phyloP scores from a whole-genome alignment of 2,113 vertebrate species.

The Parotia lawesii region DNA sequence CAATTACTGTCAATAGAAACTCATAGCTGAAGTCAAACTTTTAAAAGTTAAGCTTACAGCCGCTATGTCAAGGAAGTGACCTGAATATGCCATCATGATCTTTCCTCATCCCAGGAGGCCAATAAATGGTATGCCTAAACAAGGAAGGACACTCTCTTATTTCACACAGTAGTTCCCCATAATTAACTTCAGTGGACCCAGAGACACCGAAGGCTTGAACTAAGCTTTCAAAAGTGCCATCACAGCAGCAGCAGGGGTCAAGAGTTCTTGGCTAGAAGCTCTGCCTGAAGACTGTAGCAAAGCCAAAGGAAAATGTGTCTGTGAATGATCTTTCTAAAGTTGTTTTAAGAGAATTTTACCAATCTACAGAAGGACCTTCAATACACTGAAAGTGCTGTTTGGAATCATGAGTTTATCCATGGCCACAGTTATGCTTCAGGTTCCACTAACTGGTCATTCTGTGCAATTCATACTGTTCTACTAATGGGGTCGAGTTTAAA shows the following conservation, averaged over 20 bases:
- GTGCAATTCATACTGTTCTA: not conserved
- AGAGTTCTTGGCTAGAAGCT: not conserved
- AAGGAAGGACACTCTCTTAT: not conserved
- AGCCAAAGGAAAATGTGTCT: not conserved
- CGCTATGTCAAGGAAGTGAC: not conserved
- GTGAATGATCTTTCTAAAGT: not conserved
- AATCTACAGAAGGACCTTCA: not conserved
- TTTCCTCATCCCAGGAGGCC: not conserved
- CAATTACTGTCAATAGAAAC: conserved; percentile 45
- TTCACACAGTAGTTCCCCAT: not conserved
- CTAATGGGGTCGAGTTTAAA: not conserved
- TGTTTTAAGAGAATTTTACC: not conserved
- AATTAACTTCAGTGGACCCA: conserved; percentile 31
- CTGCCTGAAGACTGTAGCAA: not conserved
- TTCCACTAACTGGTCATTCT: not conserved
- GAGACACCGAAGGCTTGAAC: not conserved
- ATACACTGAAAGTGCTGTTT: not conserved
- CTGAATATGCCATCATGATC: conserved; percentile 35
- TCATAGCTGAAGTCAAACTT: conserved; percentile 24
- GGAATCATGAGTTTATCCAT: not conserved
- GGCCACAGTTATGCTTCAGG: not conserved
- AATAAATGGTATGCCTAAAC: not conserved
- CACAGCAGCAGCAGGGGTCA: not conserved
- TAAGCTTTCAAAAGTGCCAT: conserved; percentile 20
- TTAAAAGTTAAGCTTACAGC: conserved; percentile 25